phyloP scores from a whole-genome alignment of 2,113 vertebrate genomes.

The Macquaria australasica region DNA sequence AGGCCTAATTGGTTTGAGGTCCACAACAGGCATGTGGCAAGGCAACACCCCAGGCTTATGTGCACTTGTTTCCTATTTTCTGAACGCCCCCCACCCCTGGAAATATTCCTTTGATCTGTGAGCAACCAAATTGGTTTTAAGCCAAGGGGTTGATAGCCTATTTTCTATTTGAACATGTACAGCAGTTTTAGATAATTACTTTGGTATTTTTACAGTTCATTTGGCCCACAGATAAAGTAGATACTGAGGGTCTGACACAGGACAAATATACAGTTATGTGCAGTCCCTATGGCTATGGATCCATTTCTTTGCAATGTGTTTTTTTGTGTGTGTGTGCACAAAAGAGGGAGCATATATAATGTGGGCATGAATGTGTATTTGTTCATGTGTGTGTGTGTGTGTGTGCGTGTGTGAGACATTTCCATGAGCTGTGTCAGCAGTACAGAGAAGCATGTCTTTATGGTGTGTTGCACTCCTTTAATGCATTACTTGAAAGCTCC shows the following conservation, averaged over 20 bases:
- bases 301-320: background rate
- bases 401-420: background rate
- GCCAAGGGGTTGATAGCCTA: constrained; percentile 20
- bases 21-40: constrained; percentile 50
- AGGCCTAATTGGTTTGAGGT: constrained; percentile 72
- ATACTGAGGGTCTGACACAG: background rate
- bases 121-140: constrained; percentile 42
- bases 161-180: constrained; percentile 35
- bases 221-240: constrained; percentile 32
- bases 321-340: background rate
- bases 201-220: constrained; percentile 46
- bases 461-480: constrained; percentile 17
- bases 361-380: background rate
- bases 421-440: constrained; percentile 60
- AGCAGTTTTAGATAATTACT: constrained; percentile 40
- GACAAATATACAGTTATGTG: constrained; percentile 12
- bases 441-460: constrained; percentile 23
- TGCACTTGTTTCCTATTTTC: constrained; percentile 48
- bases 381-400: background rate
- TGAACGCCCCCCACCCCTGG: constrained; percentile 8
- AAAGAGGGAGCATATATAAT: background rate
- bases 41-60: constrained; percentile 52
- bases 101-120: constrained; percentile 65
- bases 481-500: constrained; percentile 55
- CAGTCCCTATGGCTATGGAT: constrained; percentile 9